Percentiles rank a stretch among this genome's conserved stretches.
Conservation (phyloP, 2,797 vertebrate species). For the Hemibagrus guttatus region DNA sequence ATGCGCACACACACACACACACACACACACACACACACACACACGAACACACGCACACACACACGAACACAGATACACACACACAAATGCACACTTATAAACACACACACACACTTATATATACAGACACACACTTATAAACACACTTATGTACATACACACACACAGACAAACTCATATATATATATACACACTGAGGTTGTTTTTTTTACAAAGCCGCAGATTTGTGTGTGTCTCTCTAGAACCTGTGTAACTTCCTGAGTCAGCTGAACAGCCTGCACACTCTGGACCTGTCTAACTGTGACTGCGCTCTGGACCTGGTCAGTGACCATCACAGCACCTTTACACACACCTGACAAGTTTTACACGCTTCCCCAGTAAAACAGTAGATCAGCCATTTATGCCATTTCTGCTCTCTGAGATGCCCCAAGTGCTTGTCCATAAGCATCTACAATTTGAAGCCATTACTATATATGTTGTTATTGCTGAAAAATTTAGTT, state of each 20-base stretch:
- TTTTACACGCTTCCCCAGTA: background rate
- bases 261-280: conserved; percentile 85
- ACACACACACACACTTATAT: background rate
- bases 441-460: too few relatives aligned
- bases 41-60: conserved; percentile 1
- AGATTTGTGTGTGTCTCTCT: conserved; percentile 28
- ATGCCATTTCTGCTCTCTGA: background rate
- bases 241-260: conserved; percentile 92
- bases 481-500: background rate
- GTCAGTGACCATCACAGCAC: conserved; percentile 64
- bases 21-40: conserved; percentile 4
- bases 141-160: conserved; percentile 66
- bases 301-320: conserved; percentile 90
- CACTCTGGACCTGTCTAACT: conserved; percentile 90
- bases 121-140: background rate
- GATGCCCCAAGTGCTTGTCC: too few relatives aligned
- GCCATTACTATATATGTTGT: background rate
- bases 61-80: background rate
- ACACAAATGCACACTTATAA: background rate
- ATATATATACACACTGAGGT: background rate
- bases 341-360: background rate
- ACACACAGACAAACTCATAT: background rate
- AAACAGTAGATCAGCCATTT: background rate
- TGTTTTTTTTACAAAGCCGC: background rate
- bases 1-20: conserved; percentile 45